Conservation (phyloP, 92 coral and sea anemone genomes). For the Metridium senile region DNA sequence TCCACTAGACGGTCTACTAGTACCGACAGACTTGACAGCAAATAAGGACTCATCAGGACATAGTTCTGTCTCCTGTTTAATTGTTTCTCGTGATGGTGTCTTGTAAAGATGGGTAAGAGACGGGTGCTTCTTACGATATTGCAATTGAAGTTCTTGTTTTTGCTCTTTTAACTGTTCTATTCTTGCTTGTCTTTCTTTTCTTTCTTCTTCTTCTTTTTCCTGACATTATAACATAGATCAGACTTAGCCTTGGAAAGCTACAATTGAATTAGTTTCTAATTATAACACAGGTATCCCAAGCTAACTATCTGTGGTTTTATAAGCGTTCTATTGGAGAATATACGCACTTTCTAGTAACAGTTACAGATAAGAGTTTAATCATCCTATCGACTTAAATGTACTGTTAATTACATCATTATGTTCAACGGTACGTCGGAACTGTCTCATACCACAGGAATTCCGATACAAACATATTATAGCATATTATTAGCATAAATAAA, state of each 20-base stretch:
- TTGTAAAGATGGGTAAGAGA: constrained; percentile 33
- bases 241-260: neutral
- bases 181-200: constrained; percentile 46
- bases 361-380: no score
- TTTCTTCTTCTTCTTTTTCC: constrained; percentile 64
- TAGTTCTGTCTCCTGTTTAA: constrained; percentile 38
- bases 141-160: constrained; percentile 48
- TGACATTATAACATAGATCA: neutral
- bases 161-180: constrained; percentile 54
- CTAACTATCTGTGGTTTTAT: no score
- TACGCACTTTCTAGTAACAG: no score
- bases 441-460: no score
- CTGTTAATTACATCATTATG: no score
- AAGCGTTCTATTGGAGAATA: no score
- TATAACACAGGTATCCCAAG: neutral
- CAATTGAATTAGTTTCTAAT: neutral
- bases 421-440: no score
- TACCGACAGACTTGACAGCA: constrained; percentile 42
- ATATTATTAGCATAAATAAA: no score
- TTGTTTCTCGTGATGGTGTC: constrained; percentile 45
- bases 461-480: no score
- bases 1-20: constrained; percentile 12
- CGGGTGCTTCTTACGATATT: constrained; percentile 40
- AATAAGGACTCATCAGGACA: constrained; percentile 39
- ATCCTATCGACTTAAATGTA: no score